Base-by-base conservation (phyloP, 2,888 invertebrate genomes). In the Pristionchus entomophagus region DNA sequence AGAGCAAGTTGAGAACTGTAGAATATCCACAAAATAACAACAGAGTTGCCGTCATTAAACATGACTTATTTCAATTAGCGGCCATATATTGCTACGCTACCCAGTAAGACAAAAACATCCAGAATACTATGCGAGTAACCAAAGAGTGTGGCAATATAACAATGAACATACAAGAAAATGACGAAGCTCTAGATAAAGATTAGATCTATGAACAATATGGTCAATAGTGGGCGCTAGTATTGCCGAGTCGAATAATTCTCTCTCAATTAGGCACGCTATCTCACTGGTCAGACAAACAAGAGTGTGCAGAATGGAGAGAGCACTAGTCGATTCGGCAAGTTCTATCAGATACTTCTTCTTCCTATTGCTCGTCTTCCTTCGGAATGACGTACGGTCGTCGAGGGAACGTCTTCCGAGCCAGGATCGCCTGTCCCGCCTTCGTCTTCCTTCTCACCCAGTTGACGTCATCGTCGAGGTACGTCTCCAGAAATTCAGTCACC, bases 401-500 rank as follows among this genome's bases (percentile, higher is more conserved):
- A 17, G 82, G 82, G 59, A 82, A 82, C 12, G 59, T 19, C 82
- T 56, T 82, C 26, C 82, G 56, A 38, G 56, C 53, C 5, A 82
- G 82, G 38, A 82, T 82, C 82, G n/a, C 29, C 49, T 29, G 26
- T 17, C 49, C 83, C 12, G 83, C 83, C n/a, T n/a, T 32, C 26
- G 38, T 49, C 83, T 84, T 84, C 77, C 77, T 53, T 1, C 77
- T 4, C n/a, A 85, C 73, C 53, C 59, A 73, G 17, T 38, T 19
- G 35, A 85, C 2, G 56, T 85, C 85, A 14, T 85, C 85, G 8
- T 85, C 77, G 26, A 85, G 0, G 41, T 85, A 85, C 53, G 85
- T 85, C 77, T 73, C 73, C 51, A 85, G 85, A 35, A 85, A 85
- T 32, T 85, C 85, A 0, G 62, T 19, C 8, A 84, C 83, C 83